These are phyloP conservation scores for Ichneumoninae sp. DNA, from an alignment of 2,888 invertebrate species.

Conservation along the genomic window DNA sequence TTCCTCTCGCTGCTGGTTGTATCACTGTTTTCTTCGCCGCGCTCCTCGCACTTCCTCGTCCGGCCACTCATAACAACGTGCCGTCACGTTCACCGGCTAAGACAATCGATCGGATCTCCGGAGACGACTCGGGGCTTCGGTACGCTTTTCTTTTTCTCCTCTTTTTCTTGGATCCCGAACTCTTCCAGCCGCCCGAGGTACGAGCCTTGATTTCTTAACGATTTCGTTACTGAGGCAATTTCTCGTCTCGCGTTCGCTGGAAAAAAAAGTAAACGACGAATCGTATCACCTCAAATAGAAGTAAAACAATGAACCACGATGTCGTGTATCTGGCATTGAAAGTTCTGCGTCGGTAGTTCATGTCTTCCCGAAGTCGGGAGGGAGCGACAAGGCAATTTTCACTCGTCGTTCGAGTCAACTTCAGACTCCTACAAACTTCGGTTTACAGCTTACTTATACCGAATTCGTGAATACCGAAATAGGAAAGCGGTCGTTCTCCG, in stretches of 20 bases:
- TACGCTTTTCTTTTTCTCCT: conserved; percentile 11
- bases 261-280: neutral
- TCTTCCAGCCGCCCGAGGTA: neutral
- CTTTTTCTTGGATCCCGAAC: neutral
- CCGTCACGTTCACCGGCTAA: conserved; percentile 47
- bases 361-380: neutral
- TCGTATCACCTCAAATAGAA: neutral
- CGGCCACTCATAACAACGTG: conserved; percentile 43
- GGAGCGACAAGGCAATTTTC: neutral
- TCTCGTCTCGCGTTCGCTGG: neutral
- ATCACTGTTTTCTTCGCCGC: conserved; percentile 34
- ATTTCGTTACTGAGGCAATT: neutral
- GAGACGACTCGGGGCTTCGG: conserved; percentile 28
- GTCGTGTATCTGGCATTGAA: neutral
- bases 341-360: neutral
- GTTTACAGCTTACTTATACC: neutral
- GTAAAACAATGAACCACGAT: neutral
- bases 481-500: neutral
- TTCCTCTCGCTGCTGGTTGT: conserved; percentile 39
- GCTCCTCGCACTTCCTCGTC: conserved; percentile 24
- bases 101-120: conserved; percentile 59
- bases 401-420: conserved; percentile 1
- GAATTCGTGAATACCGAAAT: conserved; percentile 6
- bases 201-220: neutral
- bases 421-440: neutral